Base-by-base conservation (phyloP, 2,797 vertebrate genomes). In the Austrolebias charrua region DNA sequence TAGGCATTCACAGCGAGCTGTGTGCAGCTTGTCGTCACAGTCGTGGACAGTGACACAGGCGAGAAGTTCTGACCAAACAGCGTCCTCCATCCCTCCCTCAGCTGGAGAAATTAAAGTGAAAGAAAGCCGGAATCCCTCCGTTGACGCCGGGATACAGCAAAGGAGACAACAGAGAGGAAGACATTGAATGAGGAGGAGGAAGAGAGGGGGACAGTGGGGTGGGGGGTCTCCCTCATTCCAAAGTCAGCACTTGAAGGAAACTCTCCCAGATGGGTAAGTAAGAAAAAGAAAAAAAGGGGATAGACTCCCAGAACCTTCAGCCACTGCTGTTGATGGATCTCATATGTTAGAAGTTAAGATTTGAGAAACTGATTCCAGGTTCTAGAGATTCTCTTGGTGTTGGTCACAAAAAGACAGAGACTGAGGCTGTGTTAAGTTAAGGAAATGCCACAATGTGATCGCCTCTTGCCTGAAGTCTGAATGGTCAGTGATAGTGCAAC, bases 201-300 rank as follows among this genome's bases (percentile, higher is more conserved):
- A 12, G 11, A 40, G 12, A 11, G 7, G 47, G 13, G 38, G 45
- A 19, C 16, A 24, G 40, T 13, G 47, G 8, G 20, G n/a, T 52
- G 29, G 52, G 64, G 78, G 85, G 87, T 78, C 80, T 81, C 85
- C 90, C 80, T 86, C 84, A 79, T 71, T 85, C 74, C 79, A 80
- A 63, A 83, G 82, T 78, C 78, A 72, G 79, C 86, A 76, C 89
- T 90, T 78, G 82, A 90, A 87, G 90, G 92, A 93, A 93, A 88
- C 87, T 90, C 87, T 89, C 90, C 85, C 90, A 92, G 90, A 92
- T 78, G 85, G 94, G 95, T 96, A 94, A 96, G 95, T 95, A 79
- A 59, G 53, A 60, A 71, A 63, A 61, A 71, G 53, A 52, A 46
- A 61, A 60, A 67, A 54, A 49, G 48, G 63, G 45, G 18, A 68